Conservation (phyloP, 2,113 vertebrate species). For the Elaphurus davidianus region DNA sequence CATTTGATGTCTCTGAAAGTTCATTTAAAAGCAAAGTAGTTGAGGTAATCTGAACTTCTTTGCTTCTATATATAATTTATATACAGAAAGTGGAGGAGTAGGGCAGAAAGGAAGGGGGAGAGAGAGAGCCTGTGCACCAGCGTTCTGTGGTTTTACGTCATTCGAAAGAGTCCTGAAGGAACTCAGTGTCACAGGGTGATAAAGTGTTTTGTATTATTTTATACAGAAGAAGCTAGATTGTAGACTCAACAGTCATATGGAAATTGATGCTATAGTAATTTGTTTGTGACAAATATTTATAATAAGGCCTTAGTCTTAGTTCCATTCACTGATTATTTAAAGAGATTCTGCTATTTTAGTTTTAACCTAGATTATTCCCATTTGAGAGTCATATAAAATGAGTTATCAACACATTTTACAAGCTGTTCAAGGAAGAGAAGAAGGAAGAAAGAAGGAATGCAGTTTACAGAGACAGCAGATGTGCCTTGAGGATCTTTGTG, state of each 20-base stretch:
- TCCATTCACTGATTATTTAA: conserved; percentile 6
- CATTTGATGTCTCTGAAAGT: neutral
- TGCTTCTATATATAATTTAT: neutral
- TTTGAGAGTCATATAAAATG: neutral
- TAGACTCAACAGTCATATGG: neutral
- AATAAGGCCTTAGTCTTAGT: neutral
- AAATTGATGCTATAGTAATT: neutral
- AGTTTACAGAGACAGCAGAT: neutral
- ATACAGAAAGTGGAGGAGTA: no score
- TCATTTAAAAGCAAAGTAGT: neutral
- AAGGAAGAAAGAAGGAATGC: neutral
- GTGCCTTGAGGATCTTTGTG: neutral
- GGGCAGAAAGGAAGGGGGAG: no score
- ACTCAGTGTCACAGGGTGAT: neutral
- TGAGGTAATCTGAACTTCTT: neutral
- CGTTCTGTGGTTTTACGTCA: neutral
- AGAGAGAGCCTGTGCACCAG: no score
- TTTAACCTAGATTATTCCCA: neutral
- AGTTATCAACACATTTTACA: neutral
- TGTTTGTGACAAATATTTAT: neutral
- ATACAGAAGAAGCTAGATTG: neutral
- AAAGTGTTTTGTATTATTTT: neutral
- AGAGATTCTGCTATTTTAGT: conserved; percentile 11
- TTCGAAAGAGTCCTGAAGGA: neutral
- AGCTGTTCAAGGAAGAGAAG: neutral